phyloP scores from a whole-genome alignment of 1,140 invertebrate genomes.

The Brachionus koreanus region DNA sequence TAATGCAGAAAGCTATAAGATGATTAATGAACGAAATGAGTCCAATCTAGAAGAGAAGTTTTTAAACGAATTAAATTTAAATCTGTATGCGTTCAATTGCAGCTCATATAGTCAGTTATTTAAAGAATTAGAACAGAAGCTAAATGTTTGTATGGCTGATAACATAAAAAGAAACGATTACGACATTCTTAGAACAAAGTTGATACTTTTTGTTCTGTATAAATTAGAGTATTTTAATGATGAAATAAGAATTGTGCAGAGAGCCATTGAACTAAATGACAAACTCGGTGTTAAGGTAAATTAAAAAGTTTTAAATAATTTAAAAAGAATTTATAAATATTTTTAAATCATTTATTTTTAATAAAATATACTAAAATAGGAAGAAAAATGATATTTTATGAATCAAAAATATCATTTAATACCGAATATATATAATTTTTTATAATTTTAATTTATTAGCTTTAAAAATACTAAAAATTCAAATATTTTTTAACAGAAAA shows the following conservation, averaged over 20 bases:
- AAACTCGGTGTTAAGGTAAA: conserved; percentile 13
- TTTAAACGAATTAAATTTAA: background rate
- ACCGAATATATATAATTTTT: too few relatives aligned
- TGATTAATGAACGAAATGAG: background rate
- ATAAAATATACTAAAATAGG: too few relatives aligned
- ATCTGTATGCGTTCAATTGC: background rate
- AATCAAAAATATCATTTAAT: too few relatives aligned
- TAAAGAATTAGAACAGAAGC: background rate
- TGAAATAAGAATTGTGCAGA: conserved; percentile 20
- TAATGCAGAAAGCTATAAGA: background rate
- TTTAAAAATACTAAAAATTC: too few relatives aligned
- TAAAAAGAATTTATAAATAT: background rate
- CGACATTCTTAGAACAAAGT: background rate
- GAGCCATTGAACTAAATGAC: background rate
- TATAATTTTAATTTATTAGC: too few relatives aligned
- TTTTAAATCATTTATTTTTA: too few relatives aligned
- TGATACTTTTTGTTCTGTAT: background rate
- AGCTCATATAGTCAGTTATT: background rate
- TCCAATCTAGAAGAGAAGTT: background rate
- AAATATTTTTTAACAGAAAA: too few relatives aligned
- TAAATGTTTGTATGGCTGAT: background rate
- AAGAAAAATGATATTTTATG: too few relatives aligned
- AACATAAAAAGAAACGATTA: background rate
- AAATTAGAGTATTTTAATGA: conserved; percentile 37
- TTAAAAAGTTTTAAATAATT: background rate